Conservation (phyloP, 1,140 invertebrate genomes). For the Lasaia peninsularis region DNA sequence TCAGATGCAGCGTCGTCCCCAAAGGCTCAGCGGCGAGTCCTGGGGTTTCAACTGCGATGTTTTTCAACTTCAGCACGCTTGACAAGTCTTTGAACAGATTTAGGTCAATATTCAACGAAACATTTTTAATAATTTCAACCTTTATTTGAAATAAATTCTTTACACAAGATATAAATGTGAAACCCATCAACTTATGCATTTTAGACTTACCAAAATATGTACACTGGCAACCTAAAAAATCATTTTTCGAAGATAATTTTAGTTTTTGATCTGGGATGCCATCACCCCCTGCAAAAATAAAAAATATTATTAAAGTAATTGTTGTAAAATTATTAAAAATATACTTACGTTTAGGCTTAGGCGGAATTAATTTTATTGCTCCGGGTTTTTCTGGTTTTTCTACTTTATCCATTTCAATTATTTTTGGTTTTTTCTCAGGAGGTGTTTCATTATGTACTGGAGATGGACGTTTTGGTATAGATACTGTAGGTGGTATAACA, state of each 20-base stretch:
- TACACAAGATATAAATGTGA: conserved; percentile 43
- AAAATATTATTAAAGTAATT: conserved; percentile 44
- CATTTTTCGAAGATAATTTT: conserved; percentile 7
- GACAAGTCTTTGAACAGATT: conserved; percentile 53
- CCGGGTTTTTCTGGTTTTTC: conserved; percentile 78
- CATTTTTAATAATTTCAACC: conserved; percentile 52
- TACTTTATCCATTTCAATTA: conserved; percentile 77
- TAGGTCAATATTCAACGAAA: conserved; percentile 60
- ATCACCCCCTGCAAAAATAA: conserved; percentile 61
- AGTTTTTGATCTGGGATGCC: conserved; percentile 23
- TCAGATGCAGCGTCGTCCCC: conserved; percentile 36
- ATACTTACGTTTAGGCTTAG: conserved; percentile 94
- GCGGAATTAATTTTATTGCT: conserved; percentile 89
- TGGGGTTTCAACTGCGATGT: conserved; percentile 35
- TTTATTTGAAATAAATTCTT: conserved; percentile 69
- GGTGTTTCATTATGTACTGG: conserved; percentile 78
- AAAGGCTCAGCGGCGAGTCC: conserved; percentile 40
- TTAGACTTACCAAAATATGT: conserved; percentile 65
- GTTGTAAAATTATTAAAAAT: conserved; percentile 29
- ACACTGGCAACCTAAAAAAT: conserved; percentile 7
- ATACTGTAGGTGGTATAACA: conserved; percentile 69
- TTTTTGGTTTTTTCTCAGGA: conserved; percentile 87
- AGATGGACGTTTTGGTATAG: conserved; percentile 80
- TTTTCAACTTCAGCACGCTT: conserved; percentile 35
- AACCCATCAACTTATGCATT: conserved; percentile 68